These are phyloP conservation scores for Merluccius polli DNA, from an alignment of 2,797 vertebrate genomes.

Conservation along the genomic window DNA sequence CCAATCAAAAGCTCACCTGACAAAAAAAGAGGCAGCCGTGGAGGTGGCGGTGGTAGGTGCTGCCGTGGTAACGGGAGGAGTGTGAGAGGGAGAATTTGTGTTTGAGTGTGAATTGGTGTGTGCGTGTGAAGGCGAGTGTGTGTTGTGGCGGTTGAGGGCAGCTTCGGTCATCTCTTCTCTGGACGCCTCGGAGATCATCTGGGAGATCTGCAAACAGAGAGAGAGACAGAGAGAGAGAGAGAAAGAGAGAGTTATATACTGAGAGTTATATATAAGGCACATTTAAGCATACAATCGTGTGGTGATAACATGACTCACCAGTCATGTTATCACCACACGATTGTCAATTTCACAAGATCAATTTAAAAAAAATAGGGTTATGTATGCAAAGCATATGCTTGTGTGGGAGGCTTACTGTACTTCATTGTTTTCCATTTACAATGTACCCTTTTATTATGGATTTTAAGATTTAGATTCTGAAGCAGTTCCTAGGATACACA, in stretches of 20 bases:
- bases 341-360: no score
- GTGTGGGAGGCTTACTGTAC: no score
- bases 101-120: conserved; percentile 32
- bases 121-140: conserved; percentile 76
- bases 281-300: not conserved
- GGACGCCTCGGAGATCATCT: conserved; percentile 84
- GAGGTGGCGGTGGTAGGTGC: conserved; percentile 81
- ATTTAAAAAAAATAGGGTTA: no score
- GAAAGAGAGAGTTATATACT: not conserved
- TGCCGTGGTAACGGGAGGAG: conserved; percentile 65
- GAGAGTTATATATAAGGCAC: not conserved
- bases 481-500: no score
- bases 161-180: conserved; percentile 85
- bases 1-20: conserved; percentile 77
- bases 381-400: no score
- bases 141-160: conserved; percentile 84
- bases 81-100: conserved; percentile 67
- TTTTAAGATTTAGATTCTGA: no score
- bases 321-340: no score
- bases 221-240: conserved; percentile 18
- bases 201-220: conserved; percentile 78
- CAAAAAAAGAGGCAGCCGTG: conserved; percentile 93
- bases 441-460: no score
- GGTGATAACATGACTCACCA: not conserved
- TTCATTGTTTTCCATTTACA: no score